Evolutionary conservation across 2,113 vertebrate genomes (phyloP).

Genomic region (Cyanistes caeruleus): DNA sequence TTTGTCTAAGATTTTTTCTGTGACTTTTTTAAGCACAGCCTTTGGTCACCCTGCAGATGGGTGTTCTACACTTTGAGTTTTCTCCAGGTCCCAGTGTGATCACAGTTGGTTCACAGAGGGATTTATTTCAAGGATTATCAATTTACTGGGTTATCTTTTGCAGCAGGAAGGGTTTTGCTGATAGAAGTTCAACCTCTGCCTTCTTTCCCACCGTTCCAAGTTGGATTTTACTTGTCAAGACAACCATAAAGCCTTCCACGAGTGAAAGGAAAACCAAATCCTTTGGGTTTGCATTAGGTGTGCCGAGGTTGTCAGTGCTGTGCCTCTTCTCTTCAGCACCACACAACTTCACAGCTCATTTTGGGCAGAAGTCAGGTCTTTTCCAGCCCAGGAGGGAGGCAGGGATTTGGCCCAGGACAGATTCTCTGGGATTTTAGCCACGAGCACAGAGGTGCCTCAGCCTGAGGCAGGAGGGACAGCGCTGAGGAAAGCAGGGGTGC

Average conservation of each 20-base stretch:
- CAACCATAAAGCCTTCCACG: rapidly evolving
- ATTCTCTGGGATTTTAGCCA: background rate
- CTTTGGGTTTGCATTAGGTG: background rate
- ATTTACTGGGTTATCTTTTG: background rate
- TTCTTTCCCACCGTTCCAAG: background rate
- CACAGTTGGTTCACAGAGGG: background rate
- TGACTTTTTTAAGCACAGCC: background rate
- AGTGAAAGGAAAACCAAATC: background rate
- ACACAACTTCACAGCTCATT: background rate
- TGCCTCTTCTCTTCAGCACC: background rate
- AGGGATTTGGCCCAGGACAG: background rate
- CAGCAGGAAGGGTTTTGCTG: background rate
- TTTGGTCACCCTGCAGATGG: background rate
- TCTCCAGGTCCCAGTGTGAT: background rate
- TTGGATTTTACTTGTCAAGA: background rate
- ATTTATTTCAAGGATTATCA: background rate
- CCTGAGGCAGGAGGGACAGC: background rate
- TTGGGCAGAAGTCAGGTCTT: background rate
- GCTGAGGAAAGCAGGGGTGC: background rate
- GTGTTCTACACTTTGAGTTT: background rate
- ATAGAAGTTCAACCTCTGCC: background rate
- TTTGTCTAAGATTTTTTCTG: background rate
- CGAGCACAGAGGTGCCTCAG: background rate
- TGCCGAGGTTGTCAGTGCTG: background rate
- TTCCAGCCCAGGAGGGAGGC: background rate